Evolutionary conservation across 53 echinoderm and acorn worm species (phyloP).

Genomic region (Temnopleurus reevesii): DNA sequence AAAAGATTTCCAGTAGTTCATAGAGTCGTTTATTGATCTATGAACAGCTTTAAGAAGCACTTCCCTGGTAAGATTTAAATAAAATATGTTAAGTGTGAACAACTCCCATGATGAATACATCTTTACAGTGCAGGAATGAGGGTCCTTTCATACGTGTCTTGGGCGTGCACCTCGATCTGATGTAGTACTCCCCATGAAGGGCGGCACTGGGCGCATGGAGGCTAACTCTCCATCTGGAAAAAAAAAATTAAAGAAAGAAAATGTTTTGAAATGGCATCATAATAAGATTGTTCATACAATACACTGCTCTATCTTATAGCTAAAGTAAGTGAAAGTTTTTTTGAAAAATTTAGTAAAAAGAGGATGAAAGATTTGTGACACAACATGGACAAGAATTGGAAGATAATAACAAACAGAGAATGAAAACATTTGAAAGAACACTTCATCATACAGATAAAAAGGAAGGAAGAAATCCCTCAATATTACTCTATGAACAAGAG

Average conservation of each 20-base stretch:
- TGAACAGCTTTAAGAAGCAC: too few relatives aligned
- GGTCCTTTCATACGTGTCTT: constrained; percentile 43
- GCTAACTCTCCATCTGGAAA: constrained; percentile 14
- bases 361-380: background rate
- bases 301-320: too few relatives aligned
- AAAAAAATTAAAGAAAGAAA: background rate
- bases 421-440: background rate
- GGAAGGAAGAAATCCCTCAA: background rate
- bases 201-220: constrained; percentile 30
- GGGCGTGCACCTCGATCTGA: constrained; percentile 43
- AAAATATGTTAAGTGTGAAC: background rate
- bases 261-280: background rate
- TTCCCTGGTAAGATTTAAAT: too few relatives aligned
- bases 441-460: background rate
- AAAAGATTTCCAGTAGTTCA: too few relatives aligned
- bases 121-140: background rate
- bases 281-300: too few relatives aligned
- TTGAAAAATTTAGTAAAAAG: too few relatives aligned
- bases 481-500: background rate
- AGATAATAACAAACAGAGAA: background rate
- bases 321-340: too few relatives aligned
- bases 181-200: constrained; percentile 49
- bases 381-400: background rate
- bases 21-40: too few relatives aligned
- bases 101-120: background rate